phyloP scores from a whole-genome alignment of 2,797 vertebrate genomes.

The Alca torda region DNA sequence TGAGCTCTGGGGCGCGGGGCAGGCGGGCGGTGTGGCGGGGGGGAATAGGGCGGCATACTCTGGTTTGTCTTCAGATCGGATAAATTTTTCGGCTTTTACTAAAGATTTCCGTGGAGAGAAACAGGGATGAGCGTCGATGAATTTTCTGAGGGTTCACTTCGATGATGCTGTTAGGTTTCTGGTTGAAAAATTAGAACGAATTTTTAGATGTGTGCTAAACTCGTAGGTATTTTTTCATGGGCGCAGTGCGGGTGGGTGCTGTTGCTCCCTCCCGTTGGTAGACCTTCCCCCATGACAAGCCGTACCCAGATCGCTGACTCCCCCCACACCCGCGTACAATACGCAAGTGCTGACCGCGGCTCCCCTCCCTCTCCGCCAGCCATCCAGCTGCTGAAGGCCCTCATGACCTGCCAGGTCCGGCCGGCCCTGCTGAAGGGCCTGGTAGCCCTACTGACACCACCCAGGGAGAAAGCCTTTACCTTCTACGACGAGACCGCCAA shows the following conservation, averaged over 20 bases:
- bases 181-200: accelerated
- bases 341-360: accelerated
- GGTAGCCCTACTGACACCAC: constrained; percentile 77
- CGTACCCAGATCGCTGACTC: too few relatives aligned
- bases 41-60: neutral
- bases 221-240: too few relatives aligned
- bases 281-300: too few relatives aligned
- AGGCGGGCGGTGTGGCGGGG: accelerated
- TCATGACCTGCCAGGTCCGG: constrained; percentile 74
- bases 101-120: constrained; percentile 85
- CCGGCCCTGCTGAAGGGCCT: constrained; percentile 76
- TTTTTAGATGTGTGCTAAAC: accelerated
- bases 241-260: too few relatives aligned
- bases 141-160: constrained; percentile 7
- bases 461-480: neutral
- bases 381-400: constrained; percentile 73
- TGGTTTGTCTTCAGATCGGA: constrained; percentile 80
- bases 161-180: accelerated
- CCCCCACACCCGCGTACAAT: accelerated
- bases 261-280: too few relatives aligned
- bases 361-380: neutral
- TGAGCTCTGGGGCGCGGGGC: accelerated
- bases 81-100: constrained; percentile 88
- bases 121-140: neutral
- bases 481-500: constrained; percentile 41